phyloP scores from a whole-genome alignment of 2,888 invertebrate species.

The Clostera curtula region DNA sequence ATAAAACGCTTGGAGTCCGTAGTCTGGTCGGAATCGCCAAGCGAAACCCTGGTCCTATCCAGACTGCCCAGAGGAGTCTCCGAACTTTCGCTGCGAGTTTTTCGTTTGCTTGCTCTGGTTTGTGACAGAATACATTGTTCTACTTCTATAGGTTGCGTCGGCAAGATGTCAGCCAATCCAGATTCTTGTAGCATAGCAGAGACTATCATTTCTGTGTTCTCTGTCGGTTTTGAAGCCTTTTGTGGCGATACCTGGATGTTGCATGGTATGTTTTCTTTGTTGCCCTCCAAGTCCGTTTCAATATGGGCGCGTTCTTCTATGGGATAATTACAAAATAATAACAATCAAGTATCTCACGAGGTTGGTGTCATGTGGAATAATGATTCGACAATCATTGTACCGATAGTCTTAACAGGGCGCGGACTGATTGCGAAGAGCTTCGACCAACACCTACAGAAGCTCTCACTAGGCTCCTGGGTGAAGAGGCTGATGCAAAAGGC shows the following conservation, averaged over 20 bases:
- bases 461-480: too few relatives aligned
- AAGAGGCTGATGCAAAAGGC: too few relatives aligned
- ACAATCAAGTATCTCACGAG: too few relatives aligned
- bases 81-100: constrained; percentile 28
- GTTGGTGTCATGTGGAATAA: too few relatives aligned
- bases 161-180: constrained; percentile 37
- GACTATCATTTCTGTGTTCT: constrained; percentile 24
- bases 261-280: constrained; percentile 46
- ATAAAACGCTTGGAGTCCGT: constrained; percentile 50
- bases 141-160: constrained; percentile 4
- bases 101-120: constrained; percentile 7
- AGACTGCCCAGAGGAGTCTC: constrained; percentile 57
- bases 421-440: too few relatives aligned
- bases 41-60: constrained; percentile 58
- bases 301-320: too few relatives aligned
- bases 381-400: too few relatives aligned
- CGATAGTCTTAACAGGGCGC: too few relatives aligned
- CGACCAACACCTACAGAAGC: too few relatives aligned
- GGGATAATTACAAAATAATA: too few relatives aligned
- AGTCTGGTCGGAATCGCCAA: constrained; percentile 51
- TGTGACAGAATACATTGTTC: constrained; percentile 7
- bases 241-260: constrained; percentile 14
- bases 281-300: constrained; percentile 20
- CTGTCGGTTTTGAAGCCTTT: constrained; percentile 7
- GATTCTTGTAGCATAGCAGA: constrained; percentile 39